Percentiles rank a stretch among this genome's conserved stretches.
Evolutionary conservation across 2,888 invertebrate genomes (phyloP).

Genomic region (Caenorhabditis parvicauda): DNA sequence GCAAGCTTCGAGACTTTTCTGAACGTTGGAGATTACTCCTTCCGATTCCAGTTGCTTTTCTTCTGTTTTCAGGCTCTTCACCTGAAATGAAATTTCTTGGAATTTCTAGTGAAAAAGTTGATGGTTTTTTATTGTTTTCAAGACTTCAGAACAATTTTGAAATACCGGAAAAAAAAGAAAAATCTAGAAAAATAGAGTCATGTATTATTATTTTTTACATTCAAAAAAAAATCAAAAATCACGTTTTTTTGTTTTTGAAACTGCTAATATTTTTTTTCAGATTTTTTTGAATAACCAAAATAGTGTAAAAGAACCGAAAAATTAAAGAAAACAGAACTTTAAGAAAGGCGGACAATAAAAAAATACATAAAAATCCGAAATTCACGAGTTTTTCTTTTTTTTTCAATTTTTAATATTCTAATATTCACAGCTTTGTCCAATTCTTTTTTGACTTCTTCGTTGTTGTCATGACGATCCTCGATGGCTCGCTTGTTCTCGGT

Average conservation of each 20-base stretch:
- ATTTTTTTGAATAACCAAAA: neutral
- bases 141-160: no score
- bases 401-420: neutral
- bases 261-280: neutral
- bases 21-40: conserved; percentile 9
- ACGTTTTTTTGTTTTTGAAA: neutral
- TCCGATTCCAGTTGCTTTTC: conserved; percentile 15
- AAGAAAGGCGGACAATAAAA: no score
- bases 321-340: no score
- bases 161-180: no score
- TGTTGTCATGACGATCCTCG: conserved; percentile 11
- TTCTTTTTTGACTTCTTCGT: conserved; percentile 26
- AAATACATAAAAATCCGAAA: no score
- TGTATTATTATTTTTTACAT: no score
- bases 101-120: neutral
- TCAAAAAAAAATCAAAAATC: no score
- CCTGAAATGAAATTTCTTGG: conserved; percentile 9
- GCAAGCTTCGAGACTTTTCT: conserved; percentile 20
- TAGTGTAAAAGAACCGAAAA: no score
- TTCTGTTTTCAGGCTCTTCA: conserved; percentile 20
- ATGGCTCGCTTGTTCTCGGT: conserved; percentile 15
- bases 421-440: conserved; percentile 19
- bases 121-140: no score
- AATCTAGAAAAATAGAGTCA: no score
- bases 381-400: no score